These are phyloP conservation scores for Nymphalis c-album DNA, from an alignment of 2,888 invertebrate genomes.

Conservation along the genomic window DNA sequence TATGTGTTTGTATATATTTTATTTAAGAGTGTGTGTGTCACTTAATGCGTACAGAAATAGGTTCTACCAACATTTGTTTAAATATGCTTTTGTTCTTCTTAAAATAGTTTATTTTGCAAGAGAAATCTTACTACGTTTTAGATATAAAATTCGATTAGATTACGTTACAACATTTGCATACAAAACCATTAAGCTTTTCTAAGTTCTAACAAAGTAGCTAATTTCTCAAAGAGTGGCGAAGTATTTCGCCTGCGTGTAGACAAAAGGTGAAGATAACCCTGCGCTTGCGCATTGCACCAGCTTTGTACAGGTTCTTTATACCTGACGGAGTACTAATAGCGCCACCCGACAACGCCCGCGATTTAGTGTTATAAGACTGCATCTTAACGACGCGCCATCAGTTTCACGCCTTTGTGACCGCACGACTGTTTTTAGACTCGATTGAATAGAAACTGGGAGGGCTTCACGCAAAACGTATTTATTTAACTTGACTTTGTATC, in stretches of 20 bases:
- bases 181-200: conserved; percentile 30
- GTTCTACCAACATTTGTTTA: too few species aligned
- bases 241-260: conserved; percentile 35
- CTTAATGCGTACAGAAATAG: too few species aligned
- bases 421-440: conserved; percentile 20
- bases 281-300: conserved; percentile 29
- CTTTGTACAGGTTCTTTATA: conserved; percentile 39
- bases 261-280: conserved; percentile 36
- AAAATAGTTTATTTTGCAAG: not conserved
- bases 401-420: conserved; percentile 40
- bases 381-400: conserved; percentile 45
- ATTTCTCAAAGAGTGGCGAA: conserved; percentile 34
- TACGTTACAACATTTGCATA: conserved; percentile 28
- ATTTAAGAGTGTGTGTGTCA: too few species aligned
- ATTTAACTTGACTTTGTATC: conserved; percentile 31
- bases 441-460: conserved; percentile 36
- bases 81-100: not conserved
- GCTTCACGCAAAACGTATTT: conserved; percentile 30
- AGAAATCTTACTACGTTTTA: not conserved
- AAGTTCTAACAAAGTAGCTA: conserved; percentile 35
- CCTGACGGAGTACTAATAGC: conserved; percentile 55
- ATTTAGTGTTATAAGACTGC: conserved; percentile 44
- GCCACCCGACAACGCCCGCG: conserved; percentile 53
- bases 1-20: not conserved
- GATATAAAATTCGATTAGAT: conserved; percentile 11